Percentiles rank a stretch among this genome's conserved stretches.
These are phyloP conservation scores for Myotis myotis DNA, from an alignment of 2,797 vertebrate genomes.

Conservation along the genomic window DNA sequence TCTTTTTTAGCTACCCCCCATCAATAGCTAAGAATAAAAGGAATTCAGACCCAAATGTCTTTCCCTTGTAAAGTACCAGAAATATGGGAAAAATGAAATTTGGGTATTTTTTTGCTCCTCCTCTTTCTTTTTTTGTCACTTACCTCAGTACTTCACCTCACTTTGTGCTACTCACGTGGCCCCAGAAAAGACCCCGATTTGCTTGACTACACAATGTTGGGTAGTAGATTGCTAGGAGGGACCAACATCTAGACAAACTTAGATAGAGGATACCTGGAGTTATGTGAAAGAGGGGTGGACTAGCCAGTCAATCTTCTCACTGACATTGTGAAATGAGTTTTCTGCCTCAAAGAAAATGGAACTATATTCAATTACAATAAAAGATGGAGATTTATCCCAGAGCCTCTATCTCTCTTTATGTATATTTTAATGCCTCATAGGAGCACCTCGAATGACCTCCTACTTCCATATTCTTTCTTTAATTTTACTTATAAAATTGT, in stretches of 20 bases:
- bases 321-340: background rate
- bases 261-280: background rate
- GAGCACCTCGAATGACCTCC: background rate
- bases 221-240: background rate
- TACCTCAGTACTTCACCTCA: background rate
- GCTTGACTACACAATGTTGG: background rate
- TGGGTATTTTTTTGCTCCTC: background rate
- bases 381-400: background rate
- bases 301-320: background rate
- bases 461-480: background rate
- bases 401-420: background rate
- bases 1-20: background rate
- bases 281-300: background rate
- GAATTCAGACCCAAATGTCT: background rate
- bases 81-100: background rate
- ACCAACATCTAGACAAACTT: background rate
- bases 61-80: background rate
- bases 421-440: background rate
- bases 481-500: background rate
- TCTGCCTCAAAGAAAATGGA: background rate
- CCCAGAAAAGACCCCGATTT: background rate
- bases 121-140: background rate
- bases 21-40: background rate
- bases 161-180: background rate
- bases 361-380: background rate